Conservation (phyloP, 2,113 vertebrate species). For the Echinops telfairi region DNA sequence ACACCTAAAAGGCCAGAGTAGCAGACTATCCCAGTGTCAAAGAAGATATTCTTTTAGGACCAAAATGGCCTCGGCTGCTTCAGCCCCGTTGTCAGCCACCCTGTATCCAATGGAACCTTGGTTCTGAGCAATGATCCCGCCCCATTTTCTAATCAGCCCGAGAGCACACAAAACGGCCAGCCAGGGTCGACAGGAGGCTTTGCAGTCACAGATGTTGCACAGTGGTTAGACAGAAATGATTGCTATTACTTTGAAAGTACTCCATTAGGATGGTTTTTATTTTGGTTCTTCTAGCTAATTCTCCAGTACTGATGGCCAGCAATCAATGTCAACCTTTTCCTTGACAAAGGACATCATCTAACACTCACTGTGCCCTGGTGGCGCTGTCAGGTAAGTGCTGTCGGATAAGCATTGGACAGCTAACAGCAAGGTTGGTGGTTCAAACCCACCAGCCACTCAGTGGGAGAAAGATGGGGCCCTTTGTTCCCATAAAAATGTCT, state of each 20-base stretch:
- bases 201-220: not conserved
- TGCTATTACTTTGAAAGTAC: slow-evolving; percentile 51
- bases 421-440: too few relatives aligned
- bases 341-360: slow-evolving; percentile 48
- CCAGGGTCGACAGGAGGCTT: slow-evolving; percentile 18
- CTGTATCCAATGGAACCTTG: not conserved
- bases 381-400: too few relatives aligned
- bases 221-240: slow-evolving; percentile 43
- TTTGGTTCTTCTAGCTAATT: slow-evolving; percentile 50
- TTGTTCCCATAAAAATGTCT: too few relatives aligned
- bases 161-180: slow-evolving; percentile 22
- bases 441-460: too few relatives aligned
- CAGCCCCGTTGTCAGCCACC: not conserved
- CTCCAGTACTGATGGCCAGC: slow-evolving; percentile 35
- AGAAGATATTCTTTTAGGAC: slow-evolving; percentile 57
- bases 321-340: slow-evolving; percentile 44
- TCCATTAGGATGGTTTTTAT: slow-evolving; percentile 6
- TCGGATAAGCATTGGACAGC: too few relatives aligned
- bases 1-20: slow-evolving; percentile 46
- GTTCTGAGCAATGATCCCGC: not conserved
- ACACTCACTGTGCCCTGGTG: not conserved
- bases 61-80: slow-evolving; percentile 25
- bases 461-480: too few relatives aligned
- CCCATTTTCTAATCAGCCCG: slow-evolving; percentile 5
- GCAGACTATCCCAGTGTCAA: slow-evolving; percentile 6